Conservation (phyloP, 2,888 invertebrate species). For the Azorinus chamasolen region DNA sequence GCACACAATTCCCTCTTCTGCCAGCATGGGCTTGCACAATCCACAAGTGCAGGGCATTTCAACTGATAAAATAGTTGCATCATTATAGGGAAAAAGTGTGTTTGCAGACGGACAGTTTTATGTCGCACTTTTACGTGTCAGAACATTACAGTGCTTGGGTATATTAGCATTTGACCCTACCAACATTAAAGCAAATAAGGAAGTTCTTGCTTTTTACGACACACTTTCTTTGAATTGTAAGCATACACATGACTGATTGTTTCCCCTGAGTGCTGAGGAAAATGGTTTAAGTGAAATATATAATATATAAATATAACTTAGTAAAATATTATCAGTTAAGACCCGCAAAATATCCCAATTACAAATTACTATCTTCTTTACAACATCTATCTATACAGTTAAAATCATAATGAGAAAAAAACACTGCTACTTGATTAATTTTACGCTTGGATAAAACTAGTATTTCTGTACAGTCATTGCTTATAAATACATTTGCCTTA, state of each 20-base stretch:
- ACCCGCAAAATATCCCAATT: too few species aligned
- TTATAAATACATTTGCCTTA: too few species aligned
- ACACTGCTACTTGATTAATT: too few species aligned
- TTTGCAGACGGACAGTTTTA: constrained; percentile 43
- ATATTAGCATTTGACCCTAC: constrained; percentile 23
- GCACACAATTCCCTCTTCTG: constrained; percentile 43
- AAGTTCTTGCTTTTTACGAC: constrained; percentile 4
- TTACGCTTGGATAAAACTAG: too few species aligned
- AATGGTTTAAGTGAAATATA: too few species aligned
- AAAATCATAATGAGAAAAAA: too few species aligned
- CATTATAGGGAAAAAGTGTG: constrained; percentile 18
- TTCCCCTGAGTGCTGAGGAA: too few species aligned
- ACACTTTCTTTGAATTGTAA: constrained; percentile 12
- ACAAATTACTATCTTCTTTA: too few species aligned
- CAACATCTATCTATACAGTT: too few species aligned
- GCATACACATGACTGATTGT: constrained; percentile 10
- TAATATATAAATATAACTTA: too few species aligned
- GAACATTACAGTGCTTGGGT: constrained; percentile 12
- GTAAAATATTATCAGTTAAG: too few species aligned
- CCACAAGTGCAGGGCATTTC: constrained; percentile 48
- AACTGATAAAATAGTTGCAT: constrained; percentile 18
- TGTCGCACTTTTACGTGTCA: constrained; percentile 37
- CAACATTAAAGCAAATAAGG: constrained; percentile 13
- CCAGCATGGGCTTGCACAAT: constrained; percentile 43
- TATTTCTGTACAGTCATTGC: too few species aligned